Conservation (phyloP, 2,888 invertebrate genomes). For the Lithophane semibrunnea region DNA sequence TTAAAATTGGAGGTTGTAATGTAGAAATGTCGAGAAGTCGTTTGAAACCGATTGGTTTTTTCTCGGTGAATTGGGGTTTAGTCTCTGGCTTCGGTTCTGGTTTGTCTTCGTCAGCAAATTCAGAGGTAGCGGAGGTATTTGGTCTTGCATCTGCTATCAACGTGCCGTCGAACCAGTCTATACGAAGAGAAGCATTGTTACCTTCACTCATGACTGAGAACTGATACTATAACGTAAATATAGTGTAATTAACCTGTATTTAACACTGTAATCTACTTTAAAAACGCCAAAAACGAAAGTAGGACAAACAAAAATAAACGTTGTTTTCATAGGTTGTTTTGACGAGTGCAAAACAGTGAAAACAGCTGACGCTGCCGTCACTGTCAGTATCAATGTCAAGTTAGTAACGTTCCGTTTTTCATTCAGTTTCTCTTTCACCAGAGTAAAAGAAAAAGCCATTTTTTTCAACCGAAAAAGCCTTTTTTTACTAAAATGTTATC, state of each 20-base stretch:
- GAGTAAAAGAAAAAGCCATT: neutral
- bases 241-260: conserved; percentile 18
- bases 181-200: conserved; percentile 80
- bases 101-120: conserved; percentile 79
- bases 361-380: conserved; percentile 51
- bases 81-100: conserved; percentile 65
- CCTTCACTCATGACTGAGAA: conserved; percentile 75
- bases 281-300: conserved; percentile 41
- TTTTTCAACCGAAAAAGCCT: neutral
- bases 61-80: conserved; percentile 76
- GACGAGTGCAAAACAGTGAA: conserved; percentile 42
- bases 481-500: neutral
- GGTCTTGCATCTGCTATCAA: conserved; percentile 78
- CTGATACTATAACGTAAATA: conserved; percentile 4
- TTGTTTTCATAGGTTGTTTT: conserved; percentile 49
- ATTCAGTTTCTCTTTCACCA: neutral
- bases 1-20: conserved; percentile 81
- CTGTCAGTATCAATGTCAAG: conserved; percentile 47
- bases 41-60: conserved; percentile 87
- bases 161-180: conserved; percentile 88
- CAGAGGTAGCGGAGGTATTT: conserved; percentile 63
- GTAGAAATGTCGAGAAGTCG: conserved; percentile 82
- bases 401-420: conserved; percentile 42
- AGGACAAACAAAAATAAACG: conserved; percentile 56
- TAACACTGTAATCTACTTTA: conserved; percentile 25